A percentile compares a stretch with the other conserved stretches of the same genome.
Evolutionary conservation across 1,140 invertebrate genomes (phyloP).

Genomic region (Leptoteleia sp.): DNA sequence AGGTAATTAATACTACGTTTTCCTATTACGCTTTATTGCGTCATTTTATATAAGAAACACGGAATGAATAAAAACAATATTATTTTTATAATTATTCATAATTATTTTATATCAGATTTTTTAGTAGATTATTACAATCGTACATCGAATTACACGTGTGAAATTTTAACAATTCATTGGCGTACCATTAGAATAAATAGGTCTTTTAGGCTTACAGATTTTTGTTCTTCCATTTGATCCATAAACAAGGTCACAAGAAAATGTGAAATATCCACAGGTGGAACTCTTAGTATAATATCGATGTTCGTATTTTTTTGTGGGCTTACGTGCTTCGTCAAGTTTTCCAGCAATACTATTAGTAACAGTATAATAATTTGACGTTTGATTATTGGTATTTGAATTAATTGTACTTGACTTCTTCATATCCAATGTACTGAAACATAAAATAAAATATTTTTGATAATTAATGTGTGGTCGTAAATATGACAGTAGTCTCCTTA

Average conservation of each 20-base stretch:
- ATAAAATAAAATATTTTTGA: no score
- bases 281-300: conserved; percentile 92
- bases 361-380: conserved; percentile 82
- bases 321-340: conserved; percentile 82
- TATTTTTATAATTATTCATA: conserved; percentile 13
- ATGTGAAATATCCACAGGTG: conserved; percentile 92
- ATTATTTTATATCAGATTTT: conserved; percentile 10
- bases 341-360: conserved; percentile 89
- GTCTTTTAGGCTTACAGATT: conserved; percentile 88
- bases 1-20: conserved; percentile 30
- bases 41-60: conserved; percentile 13
- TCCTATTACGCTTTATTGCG: conserved; percentile 30
- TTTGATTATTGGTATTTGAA: conserved; percentile 35
- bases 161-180: conserved; percentile 78
- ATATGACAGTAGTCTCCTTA: no score
- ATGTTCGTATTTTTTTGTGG: conserved; percentile 81
- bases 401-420: conserved; percentile 7
- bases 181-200: conserved; percentile 82
- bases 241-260: conserved; percentile 89
- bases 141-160: background rate
- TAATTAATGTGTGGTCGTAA: no score
- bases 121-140: background rate
- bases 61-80: background rate
- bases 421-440: conserved; percentile 18
- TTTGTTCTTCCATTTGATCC: conserved; percentile 88